phyloP scores from a whole-genome alignment of 2,113 vertebrate species.

The Electrona antarctica region DNA sequence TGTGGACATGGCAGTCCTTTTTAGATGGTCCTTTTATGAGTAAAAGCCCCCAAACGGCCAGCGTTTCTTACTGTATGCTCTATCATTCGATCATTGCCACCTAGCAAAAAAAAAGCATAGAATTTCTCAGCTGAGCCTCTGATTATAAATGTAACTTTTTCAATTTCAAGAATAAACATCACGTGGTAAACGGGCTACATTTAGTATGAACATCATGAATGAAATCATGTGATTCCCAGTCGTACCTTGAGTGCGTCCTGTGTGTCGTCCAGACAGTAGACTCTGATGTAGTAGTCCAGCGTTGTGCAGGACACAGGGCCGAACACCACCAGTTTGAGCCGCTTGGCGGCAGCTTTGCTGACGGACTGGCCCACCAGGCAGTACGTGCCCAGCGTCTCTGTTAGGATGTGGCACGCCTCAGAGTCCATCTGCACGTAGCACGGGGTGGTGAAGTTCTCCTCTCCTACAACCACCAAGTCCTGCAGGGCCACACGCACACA shows the following conservation, averaged over 20 bases:
- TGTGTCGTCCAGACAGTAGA: slow-evolving; percentile 93
- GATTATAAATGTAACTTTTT: too few relatives aligned
- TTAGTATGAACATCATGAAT: too few relatives aligned
- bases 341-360: slow-evolving; percentile 89
- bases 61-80: too few relatives aligned
- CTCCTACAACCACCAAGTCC: slow-evolving; percentile 92
- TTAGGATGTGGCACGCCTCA: slow-evolving; percentile 92
- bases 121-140: too few relatives aligned
- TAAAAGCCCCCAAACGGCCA: too few relatives aligned
- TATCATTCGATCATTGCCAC: too few relatives aligned
- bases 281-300: slow-evolving; percentile 90
- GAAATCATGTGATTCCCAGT: background rate
- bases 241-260: slow-evolving; percentile 92
- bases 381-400: slow-evolving; percentile 90
- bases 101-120: too few relatives aligned
- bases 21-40: too few relatives aligned
- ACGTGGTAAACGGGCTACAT: too few relatives aligned
- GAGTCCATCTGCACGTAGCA: slow-evolving; percentile 93
- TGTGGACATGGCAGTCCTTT: too few relatives aligned
- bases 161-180: too few relatives aligned
- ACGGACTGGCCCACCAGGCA: slow-evolving; percentile 89
- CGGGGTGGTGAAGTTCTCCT: slow-evolving; percentile 93
- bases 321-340: slow-evolving; percentile 91
- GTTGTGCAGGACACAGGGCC: slow-evolving; percentile 88
- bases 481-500: slow-evolving; percentile 48